These are phyloP conservation scores for Avahi laniger DNA, from an alignment of 2,797 vertebrate genomes.

Conservation along the genomic window DNA sequence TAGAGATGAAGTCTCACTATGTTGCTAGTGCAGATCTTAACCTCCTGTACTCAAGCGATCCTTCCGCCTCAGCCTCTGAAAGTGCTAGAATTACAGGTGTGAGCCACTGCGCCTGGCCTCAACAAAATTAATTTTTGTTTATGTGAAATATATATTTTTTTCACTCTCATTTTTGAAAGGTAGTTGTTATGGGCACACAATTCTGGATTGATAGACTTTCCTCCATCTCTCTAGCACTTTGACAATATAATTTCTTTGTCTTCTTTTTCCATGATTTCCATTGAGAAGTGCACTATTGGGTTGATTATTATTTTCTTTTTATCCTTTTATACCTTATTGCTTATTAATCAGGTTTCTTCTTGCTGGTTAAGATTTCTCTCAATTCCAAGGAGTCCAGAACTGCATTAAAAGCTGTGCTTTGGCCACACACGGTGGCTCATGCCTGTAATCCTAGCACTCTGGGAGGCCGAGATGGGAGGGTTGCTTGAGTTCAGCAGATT, in stretches of 20 bases:
- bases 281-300: not conserved
- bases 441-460: too few species aligned
- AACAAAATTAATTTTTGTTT: not conserved
- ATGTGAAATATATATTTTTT: not conserved
- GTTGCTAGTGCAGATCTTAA: too few species aligned
- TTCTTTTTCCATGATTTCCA: not conserved
- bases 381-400: not conserved
- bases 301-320: not conserved
- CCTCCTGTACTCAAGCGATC: too few species aligned
- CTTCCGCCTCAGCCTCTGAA: too few species aligned
- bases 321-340: not conserved
- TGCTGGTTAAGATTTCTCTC: not conserved
- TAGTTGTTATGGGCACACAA: not conserved
- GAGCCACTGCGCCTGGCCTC: too few species aligned
- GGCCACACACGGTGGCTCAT: too few species aligned
- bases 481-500: too few species aligned
- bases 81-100: too few species aligned
- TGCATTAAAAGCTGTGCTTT: not conserved
- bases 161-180: not conserved
- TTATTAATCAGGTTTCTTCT: not conserved
- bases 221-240: not conserved
- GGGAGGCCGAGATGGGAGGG: too few species aligned
- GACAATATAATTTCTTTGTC: not conserved
- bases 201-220: not conserved
- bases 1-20: too few species aligned